phyloP scores from a whole-genome alignment of 1,140 invertebrate species.

The Aphidius ervi region DNA sequence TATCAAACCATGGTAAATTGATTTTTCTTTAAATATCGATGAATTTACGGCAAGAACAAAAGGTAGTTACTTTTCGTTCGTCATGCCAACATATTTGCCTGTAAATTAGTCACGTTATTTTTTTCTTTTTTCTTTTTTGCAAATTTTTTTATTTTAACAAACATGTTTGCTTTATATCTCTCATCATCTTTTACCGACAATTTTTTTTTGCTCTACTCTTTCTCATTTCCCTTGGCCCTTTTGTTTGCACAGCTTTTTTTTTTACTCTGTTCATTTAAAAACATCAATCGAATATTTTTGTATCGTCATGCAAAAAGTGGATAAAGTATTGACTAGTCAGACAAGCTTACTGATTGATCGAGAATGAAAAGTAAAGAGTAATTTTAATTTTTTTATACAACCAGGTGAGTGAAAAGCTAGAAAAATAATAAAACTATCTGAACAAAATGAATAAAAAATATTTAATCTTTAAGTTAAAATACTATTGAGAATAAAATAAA shows the following conservation, averaged over 20 bases:
- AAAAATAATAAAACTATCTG: neutral
- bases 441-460: neutral
- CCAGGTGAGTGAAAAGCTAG: too few species aligned
- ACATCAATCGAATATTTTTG: too few species aligned
- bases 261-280: too few species aligned
- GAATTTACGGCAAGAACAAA: conserved; percentile 29
- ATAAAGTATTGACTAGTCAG: too few species aligned
- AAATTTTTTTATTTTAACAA: conserved; percentile 1
- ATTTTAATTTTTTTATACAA: too few species aligned
- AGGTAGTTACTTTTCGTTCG: conserved; percentile 5
- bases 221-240: too few species aligned
- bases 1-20: conserved; percentile 34
- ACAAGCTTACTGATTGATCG: too few species aligned
- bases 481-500: neutral
- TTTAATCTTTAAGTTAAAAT: neutral
- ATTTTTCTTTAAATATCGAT: conserved; percentile 41
- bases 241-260: too few species aligned
- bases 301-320: too few species aligned
- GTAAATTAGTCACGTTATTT: conserved; percentile 39
- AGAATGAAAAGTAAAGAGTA: too few species aligned
- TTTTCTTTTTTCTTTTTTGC: conserved; percentile 21
- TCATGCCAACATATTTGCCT: conserved; percentile 39
- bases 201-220: too few species aligned
- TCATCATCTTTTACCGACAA: too few species aligned
- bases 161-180: neutral